These are phyloP conservation scores for Peromyscus maniculatus DNA, from an alignment of 2,113 vertebrate genomes.

Conservation along the genomic window DNA sequence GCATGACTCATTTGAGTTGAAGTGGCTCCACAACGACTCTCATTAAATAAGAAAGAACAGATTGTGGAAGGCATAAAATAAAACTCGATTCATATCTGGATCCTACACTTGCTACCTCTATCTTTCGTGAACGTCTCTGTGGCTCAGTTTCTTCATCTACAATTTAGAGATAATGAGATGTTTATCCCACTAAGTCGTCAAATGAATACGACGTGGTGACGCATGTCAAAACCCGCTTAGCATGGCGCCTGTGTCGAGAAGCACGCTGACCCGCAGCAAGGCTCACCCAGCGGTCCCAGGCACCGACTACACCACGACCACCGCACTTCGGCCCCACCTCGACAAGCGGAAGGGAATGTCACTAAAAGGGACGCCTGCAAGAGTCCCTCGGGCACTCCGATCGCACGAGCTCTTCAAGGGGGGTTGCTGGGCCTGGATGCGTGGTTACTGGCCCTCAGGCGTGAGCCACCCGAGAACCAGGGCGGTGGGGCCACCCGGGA, in stretches of 20 bases:
- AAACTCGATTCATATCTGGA: background rate
- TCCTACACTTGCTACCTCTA: background rate
- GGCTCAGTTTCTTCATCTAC: background rate
- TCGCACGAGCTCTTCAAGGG: background rate
- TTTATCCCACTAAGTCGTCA: background rate
- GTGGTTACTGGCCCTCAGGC: background rate
- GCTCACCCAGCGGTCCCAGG: background rate
- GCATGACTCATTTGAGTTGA: background rate
- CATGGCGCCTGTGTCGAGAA: background rate
- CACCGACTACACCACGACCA: accelerated
- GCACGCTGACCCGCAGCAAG: background rate
- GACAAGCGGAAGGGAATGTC: background rate
- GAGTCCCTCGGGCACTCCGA: too few relatives aligned
- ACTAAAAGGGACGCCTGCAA: background rate
- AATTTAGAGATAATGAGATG: background rate
- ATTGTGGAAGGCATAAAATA: background rate
- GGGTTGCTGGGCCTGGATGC: background rate
- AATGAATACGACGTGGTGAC: background rate
- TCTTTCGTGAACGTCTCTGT: background rate
- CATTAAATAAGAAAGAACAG: background rate
- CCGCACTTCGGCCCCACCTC: accelerated
- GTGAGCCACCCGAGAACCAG: background rate
- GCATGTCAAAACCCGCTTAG: background rate
- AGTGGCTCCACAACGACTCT: background rate
- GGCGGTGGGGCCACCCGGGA: background rate